These are phyloP conservation scores for Spheniscus humboldti DNA, from an alignment of 2,797 vertebrate species.

Conservation along the genomic window DNA sequence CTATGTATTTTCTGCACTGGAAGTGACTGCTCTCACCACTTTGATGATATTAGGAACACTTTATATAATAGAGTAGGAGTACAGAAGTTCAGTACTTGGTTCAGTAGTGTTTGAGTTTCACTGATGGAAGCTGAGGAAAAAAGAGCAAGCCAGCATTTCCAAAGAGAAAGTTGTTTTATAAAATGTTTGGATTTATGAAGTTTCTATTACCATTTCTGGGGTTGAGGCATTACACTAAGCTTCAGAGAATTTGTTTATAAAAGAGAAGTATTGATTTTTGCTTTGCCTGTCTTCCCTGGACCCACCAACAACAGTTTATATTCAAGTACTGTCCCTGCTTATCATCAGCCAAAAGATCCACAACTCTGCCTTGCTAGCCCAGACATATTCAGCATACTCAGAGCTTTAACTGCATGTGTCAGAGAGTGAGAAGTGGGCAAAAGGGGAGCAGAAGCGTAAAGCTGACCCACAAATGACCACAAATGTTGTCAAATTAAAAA, in stretches of 20 bases:
- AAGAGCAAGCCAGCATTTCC: background rate
- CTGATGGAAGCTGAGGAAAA: background rate
- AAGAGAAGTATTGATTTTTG: background rate
- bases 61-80: background rate
- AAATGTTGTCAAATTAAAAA: background rate
- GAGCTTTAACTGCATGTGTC: background rate
- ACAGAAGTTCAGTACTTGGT: background rate
- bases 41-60: background rate
- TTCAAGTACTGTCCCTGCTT: background rate
- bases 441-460: background rate
- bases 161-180: background rate
- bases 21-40: background rate
- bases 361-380: background rate
- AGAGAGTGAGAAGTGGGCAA: background rate
- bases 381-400: background rate
- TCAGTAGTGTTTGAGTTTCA: background rate
- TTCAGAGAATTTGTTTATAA: background rate
- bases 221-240: background rate
- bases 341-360: background rate
- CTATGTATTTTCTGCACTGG: background rate
- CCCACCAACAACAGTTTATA: background rate
- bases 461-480: background rate
- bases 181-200: background rate
- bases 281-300: background rate
- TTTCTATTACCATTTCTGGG: background rate